Evolutionary conservation across 2,797 vertebrate genomes (phyloP), one percentile per base, ranked within the genome.

Genomic region (Galaxias olidus): DNA sequence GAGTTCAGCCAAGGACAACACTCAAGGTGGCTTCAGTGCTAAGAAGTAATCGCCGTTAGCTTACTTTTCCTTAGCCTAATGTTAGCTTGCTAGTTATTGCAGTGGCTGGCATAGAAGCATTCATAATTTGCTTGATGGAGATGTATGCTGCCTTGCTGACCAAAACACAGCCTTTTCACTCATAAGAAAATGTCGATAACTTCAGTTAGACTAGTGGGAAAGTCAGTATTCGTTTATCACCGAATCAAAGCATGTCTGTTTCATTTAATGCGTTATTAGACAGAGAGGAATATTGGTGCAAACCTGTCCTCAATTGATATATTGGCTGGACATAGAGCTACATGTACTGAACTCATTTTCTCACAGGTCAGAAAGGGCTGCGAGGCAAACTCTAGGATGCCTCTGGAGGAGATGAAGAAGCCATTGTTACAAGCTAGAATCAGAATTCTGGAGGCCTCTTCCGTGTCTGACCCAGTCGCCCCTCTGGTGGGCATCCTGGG

Each of bases 401-500:
- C 92, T 0, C 75, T 82, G 52, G 87, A 81, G 72, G 90, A 95
- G 18, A 96, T 97, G 94, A 80, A 88, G 10, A 92, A 91, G 65
- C 94, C 94, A 0, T 89, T 97, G 60, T 89, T 98, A 63, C 74
- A 60, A 10, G 73, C 63, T 13, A 43, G 18, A 51, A 65, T 77
- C 67, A 18, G 43, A 82, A 89, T 19, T 72, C 85, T 14, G 10
- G 82, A 93, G 1, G 44, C 72, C 44, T 72, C 73, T 4, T 0
- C 45, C 1, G 19, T 75, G 14, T 13, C 60, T 0, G 78, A 88
- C 0, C 57, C 77, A 0, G 69, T 61, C 0, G 45, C 78, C 5
- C 85, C 75, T 0, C 77, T 91, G 10, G 74, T 98, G 0, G 94
- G 94, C 48, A 94, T 99, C 73, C 83, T 99, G 79, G 98, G 97